phyloP scores from a whole-genome alignment of 2,797 vertebrate species.

The Yasuhikotakia modesta region DNA sequence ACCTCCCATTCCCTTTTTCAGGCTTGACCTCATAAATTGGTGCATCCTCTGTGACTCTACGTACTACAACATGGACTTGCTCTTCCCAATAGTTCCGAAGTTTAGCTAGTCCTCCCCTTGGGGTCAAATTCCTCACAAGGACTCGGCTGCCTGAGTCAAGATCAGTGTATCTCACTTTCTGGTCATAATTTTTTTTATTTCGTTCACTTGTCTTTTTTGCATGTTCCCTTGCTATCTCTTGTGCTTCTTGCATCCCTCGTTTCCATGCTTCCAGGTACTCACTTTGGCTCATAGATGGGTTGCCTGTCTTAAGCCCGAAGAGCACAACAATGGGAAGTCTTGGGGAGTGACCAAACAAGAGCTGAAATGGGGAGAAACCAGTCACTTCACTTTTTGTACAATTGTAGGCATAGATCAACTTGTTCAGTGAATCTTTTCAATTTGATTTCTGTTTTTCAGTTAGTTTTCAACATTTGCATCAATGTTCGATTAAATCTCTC shows the following conservation, averaged over 20 bases:
- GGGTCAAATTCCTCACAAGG: not conserved
- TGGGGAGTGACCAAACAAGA: conserved; percentile 16
- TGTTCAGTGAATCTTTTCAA: conserved; percentile 31
- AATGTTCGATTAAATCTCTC: conserved; percentile 31
- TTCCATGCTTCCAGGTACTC: not conserved
- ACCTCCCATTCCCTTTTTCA: not conserved
- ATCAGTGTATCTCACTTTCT: not conserved
- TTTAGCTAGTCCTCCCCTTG: not conserved
- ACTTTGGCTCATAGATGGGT: not conserved
- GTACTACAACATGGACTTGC: not conserved
- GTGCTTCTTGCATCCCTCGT: conserved; percentile 1
- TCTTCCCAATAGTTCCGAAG: not conserved
- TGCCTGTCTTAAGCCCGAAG: not conserved
- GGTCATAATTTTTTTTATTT: not conserved
- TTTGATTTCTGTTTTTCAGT: conserved; percentile 37
- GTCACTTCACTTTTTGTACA: conserved; percentile 37
- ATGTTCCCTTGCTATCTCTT: not conserved
- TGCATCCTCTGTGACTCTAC: not conserved
- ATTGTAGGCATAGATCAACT: conserved; percentile 12
- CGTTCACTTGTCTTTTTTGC: not conserved
- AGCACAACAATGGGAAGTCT: not conserved
- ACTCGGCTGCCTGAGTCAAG: not conserved
- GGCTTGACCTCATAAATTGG: not conserved
- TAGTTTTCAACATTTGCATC: conserved; percentile 39
- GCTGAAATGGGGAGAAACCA: conserved; percentile 29